Percentiles rank a stretch among this genome's conserved stretches.
These are phyloP conservation scores for Psittacula cyanocephala DNA, from an alignment of 2,113 vertebrate species.

Conservation along the genomic window DNA sequence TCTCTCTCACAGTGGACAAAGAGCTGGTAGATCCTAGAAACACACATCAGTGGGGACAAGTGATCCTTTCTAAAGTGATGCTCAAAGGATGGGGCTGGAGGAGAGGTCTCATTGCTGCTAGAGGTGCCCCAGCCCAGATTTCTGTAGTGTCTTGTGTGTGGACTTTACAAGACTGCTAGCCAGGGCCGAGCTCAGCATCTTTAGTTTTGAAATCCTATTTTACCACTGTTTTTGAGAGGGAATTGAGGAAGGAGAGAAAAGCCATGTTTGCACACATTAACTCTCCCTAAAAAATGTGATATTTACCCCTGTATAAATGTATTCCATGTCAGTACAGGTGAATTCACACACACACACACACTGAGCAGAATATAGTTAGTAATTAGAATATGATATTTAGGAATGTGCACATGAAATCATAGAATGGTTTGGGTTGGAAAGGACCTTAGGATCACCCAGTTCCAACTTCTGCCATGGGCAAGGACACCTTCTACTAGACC, in stretches of 20 bases:
- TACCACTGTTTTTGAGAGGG: not conserved
- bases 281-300: not conserved
- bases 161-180: not conserved
- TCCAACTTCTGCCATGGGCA: not conserved
- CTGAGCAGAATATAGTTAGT: not conserved
- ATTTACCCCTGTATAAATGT: not conserved
- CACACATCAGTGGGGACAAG: fast-evolving
- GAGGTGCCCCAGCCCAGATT: fast-evolving
- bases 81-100: not conserved
- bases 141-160: fast-evolving
- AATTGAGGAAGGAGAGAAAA: not conserved
- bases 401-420: not conserved
- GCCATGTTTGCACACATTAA: not conserved
- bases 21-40: not conserved
- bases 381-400: not conserved
- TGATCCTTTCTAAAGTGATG: not conserved
- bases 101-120: not conserved
- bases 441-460: not conserved
- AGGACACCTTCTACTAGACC: not conserved
- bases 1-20: not conserved
- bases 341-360: not conserved
- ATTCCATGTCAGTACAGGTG: not conserved
- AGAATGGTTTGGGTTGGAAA: not conserved
- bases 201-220: not conserved
- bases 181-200: not conserved